Conservation (phyloP, 2,113 vertebrate species). For the Cryptomyrus ogoouensis region DNA sequence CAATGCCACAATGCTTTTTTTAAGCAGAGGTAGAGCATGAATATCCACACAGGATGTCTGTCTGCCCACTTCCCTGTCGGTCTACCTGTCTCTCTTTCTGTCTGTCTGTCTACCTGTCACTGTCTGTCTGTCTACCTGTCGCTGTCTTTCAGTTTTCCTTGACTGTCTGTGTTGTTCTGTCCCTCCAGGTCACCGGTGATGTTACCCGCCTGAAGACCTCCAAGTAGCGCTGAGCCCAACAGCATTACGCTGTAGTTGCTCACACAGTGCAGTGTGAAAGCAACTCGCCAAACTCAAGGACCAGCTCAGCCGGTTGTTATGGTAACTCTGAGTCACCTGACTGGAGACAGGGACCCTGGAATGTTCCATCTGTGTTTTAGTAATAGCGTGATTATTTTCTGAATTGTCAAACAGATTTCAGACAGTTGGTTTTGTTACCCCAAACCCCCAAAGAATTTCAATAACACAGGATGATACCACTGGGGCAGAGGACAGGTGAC, state of each 20-base stretch:
- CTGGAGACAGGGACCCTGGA: background rate
- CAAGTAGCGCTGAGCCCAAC: background rate
- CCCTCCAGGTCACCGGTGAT: background rate
- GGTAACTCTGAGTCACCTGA: background rate
- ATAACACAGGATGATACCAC: background rate
- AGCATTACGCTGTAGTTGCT: background rate
- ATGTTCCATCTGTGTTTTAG: background rate
- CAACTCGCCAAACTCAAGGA: background rate
- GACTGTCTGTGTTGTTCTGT: background rate
- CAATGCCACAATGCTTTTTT: background rate
- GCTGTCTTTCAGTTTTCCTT: background rate
- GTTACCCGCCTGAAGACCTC: background rate
- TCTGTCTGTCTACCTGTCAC: background rate
- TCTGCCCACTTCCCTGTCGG: background rate
- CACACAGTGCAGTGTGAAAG: background rate
- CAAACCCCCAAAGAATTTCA: background rate
- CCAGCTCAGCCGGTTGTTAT: background rate
- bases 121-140: background rate
- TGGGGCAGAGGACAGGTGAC: background rate
- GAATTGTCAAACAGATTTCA: background rate
- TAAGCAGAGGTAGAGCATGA: background rate
- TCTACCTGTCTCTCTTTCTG: background rate
- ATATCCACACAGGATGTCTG: background rate
- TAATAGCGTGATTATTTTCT: background rate
- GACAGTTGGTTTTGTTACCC: background rate